phyloP scores from a whole-genome alignment of 2,113 vertebrate species.

The Enhydra lutris region DNA sequence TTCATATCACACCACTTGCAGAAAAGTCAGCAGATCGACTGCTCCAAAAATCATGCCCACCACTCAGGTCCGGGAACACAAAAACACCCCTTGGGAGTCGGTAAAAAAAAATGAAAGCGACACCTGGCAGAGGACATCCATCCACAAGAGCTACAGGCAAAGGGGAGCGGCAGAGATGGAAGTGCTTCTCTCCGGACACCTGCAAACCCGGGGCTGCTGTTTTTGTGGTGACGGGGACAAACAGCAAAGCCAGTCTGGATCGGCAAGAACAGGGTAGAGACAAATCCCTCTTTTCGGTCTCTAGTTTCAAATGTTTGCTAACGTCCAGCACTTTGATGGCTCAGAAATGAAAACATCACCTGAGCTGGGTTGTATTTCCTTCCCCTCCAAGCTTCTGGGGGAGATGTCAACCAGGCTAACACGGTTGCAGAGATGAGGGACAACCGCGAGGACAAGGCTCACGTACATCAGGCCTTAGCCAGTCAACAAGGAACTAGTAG shows the following conservation, averaged over 20 bases:
- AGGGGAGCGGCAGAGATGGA: background rate
- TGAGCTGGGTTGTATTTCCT: constrained; percentile 43
- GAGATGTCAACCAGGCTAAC: background rate
- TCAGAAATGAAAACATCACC: constrained; percentile 51
- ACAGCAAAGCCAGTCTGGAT: background rate
- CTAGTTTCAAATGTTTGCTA: background rate
- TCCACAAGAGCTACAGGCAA: background rate
- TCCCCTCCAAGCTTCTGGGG: background rate
- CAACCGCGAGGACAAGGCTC: background rate
- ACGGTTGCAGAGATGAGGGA: background rate
- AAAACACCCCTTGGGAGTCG: background rate
- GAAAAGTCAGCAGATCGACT: constrained; percentile 35
- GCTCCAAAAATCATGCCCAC: background rate
- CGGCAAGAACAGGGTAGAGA: background rate
- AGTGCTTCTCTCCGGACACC: background rate
- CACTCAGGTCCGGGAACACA: background rate
- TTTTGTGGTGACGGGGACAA: background rate
- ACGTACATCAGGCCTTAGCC: fast-evolving
- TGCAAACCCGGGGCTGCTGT: background rate
- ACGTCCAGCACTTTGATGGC: constrained; percentile 34
- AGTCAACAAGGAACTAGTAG: background rate
- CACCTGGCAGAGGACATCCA: background rate
- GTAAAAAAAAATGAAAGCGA: background rate
- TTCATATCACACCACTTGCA: constrained; percentile 24
- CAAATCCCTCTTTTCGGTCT: background rate